Evolutionary conservation across 2,797 vertebrate species (phyloP).

Genomic region (Rhinatrema bivittatum): DNA sequence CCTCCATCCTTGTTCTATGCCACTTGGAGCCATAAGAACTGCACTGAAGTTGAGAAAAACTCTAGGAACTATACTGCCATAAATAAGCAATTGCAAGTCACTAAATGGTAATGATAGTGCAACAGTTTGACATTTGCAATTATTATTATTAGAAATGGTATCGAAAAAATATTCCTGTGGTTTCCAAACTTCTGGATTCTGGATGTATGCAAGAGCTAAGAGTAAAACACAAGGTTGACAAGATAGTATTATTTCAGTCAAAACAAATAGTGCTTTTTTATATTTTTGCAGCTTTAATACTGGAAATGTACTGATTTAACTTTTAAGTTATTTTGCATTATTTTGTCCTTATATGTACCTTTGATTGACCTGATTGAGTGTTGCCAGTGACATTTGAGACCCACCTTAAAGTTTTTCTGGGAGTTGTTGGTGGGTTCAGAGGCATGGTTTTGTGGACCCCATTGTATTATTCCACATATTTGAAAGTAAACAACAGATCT

Average conservation of each 20-base stretch:
- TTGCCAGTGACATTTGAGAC: too few relatives aligned
- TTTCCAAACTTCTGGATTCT: conserved; percentile 26
- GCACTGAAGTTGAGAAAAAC: conserved; percentile 47
- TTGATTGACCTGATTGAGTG: too few relatives aligned
- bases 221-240: conserved; percentile 18
- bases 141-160: conserved; percentile 39
- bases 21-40: conserved; percentile 43
- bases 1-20: conserved; percentile 33
- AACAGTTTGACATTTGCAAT: conserved; percentile 32
- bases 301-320: conserved; percentile 25
- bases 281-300: too few relatives aligned
- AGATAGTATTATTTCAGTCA: too few relatives aligned
- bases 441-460: too few relatives aligned
- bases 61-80: conserved; percentile 14
- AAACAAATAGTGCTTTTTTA: too few relatives aligned
- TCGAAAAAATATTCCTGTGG: conserved; percentile 41
- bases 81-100: conserved; percentile 26
- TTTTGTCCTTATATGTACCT: too few relatives aligned
- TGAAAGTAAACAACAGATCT: too few relatives aligned
- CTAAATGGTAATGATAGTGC: conserved; percentile 36
- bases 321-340: conserved; percentile 68
- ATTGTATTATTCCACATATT: too few relatives aligned
- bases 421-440: too few relatives aligned
- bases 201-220: too few relatives aligned
- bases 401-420: too few relatives aligned